A percentile compares a stretch with the other conserved stretches of the same genome.
Conservation (phyloP, 2,113 vertebrate species). For the Mionectes macconnelli region DNA sequence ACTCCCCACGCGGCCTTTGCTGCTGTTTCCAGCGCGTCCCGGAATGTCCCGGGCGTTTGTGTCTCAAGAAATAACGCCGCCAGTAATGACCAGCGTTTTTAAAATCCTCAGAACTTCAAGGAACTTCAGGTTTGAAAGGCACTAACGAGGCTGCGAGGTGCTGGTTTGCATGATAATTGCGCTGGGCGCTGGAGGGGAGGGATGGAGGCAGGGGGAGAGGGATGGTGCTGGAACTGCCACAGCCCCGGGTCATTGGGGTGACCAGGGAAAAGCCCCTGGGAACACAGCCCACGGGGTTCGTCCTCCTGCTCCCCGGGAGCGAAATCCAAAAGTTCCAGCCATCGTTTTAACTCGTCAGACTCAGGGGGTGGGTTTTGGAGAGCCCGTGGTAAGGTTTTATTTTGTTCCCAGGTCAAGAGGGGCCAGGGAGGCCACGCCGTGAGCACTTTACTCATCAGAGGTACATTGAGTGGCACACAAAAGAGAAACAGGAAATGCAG, state of each 20-base stretch:
- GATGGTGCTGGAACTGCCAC: background rate
- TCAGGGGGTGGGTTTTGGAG: background rate
- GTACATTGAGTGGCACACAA: background rate
- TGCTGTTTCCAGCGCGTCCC: constrained; percentile 48
- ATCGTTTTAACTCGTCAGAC: background rate
- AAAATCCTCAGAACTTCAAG: constrained; percentile 78
- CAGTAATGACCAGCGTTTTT: constrained; percentile 43
- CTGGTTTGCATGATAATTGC: constrained; percentile 79
- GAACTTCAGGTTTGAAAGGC: constrained; percentile 76
- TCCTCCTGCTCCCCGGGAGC: background rate
- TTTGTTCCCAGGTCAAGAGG: background rate
- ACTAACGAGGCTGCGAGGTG: constrained; percentile 59
- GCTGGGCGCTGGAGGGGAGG: constrained; percentile 23
- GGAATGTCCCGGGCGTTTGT: background rate
- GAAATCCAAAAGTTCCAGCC: background rate
- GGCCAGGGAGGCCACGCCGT: fast-evolving
- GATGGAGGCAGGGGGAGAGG: constrained; percentile 23
- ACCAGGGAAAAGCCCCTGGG: background rate
- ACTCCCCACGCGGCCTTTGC: constrained; percentile 51
- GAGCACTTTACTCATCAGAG: background rate
- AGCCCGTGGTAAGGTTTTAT: background rate
- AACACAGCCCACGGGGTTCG: background rate
- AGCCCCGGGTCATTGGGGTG: background rate
- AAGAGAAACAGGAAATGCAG: background rate
- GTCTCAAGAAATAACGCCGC: constrained; percentile 40